Evolutionary conservation across 2,113 vertebrate species (phyloP).

Genomic region (Scortum barcoo): DNA sequence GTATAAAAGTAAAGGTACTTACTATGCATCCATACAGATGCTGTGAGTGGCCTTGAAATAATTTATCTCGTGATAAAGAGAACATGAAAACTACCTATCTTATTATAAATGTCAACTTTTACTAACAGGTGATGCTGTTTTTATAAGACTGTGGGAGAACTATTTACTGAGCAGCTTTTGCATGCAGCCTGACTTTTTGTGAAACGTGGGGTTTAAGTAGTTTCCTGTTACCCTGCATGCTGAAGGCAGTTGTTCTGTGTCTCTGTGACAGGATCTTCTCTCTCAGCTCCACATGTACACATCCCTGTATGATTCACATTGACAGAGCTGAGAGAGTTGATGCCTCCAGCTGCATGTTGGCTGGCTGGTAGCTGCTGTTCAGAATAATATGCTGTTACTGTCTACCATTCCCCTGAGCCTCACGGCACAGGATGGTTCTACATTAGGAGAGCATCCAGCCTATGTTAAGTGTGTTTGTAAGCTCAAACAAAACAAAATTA

Average conservation of each 20-base stretch:
- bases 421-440: background rate
- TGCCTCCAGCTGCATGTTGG: slow-evolving; percentile 46
- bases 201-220: background rate
- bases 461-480: slow-evolving; percentile 1
- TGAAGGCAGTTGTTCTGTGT: slow-evolving; percentile 28
- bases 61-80: no score
- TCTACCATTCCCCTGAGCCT: slow-evolving; percentile 20
- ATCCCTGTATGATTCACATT: slow-evolving; percentile 36
- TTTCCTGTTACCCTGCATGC: slow-evolving; percentile 12
- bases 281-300: slow-evolving; percentile 11
- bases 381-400: slow-evolving; percentile 39
- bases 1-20: no score
- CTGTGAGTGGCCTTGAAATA: no score
- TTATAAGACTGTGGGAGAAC: background rate
- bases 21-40: no score
- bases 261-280: slow-evolving; percentile 23
- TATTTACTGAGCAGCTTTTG: background rate
- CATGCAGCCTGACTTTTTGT: background rate
- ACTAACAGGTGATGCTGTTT: background rate
- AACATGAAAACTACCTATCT: background rate
- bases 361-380: slow-evolving; percentile 43
- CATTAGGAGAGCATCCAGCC: slow-evolving; percentile 27
- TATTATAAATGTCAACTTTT: background rate
- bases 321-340: slow-evolving; percentile 45
- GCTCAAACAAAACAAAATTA: slow-evolving; percentile 13